Base-by-base conservation (phyloP, 2,888 invertebrate species). In the Conus canariensis region DNA sequence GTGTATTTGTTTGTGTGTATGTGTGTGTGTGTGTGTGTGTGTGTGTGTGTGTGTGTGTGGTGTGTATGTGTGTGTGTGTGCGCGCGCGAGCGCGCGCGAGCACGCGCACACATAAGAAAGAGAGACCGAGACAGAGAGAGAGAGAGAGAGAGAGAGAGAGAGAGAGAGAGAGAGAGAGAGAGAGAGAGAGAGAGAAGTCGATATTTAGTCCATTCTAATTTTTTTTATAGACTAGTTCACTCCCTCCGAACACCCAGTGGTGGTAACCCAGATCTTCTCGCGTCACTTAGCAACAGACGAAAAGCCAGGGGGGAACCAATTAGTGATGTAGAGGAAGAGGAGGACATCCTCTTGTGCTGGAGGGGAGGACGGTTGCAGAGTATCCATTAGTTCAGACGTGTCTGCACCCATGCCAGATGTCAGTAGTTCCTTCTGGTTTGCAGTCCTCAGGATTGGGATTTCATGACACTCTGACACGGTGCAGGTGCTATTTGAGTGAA, bases 241-340 rank as follows among this genome's bases (percentile, higher is more conserved):
- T n/a, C 74, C 22, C 74, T n/a, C n/a, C 74, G 9, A 8, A n/a
- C 74, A 74, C 74, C 45, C n/a, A 25, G n/a, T 74, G n/a, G 8
- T 74, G 74, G n/a, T n/a, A n/a, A 22, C 74, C n/a, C n/a, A n/a
- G 74, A 74, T 25, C 25, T n/a, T 19, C 25, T n/a, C n/a, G n/a
- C 74, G n/a, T 74, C n/a, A n/a, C 74, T 74, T 74, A n/a, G 74
- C 74, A n/a, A 74, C 74, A n/a, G 74, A 74, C 74, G n/a, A 74
- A 74, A 45, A 74, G 74, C 74, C 74, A n/a, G n/a, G 45, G 45
- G 74, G 74, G 74, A 74, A n/a, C 74, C n/a, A 74, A 74, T 74
- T 74, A 74, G 74, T 74, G 25, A 22, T 74, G 74, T 74, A n/a
- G 74, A n/a, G 74, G 74, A n/a, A n/a, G 19, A n/a, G 22, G n/a